Evolutionary conservation across 2,797 vertebrate genomes (phyloP).

Genomic region (Hirundo rustica): DNA sequence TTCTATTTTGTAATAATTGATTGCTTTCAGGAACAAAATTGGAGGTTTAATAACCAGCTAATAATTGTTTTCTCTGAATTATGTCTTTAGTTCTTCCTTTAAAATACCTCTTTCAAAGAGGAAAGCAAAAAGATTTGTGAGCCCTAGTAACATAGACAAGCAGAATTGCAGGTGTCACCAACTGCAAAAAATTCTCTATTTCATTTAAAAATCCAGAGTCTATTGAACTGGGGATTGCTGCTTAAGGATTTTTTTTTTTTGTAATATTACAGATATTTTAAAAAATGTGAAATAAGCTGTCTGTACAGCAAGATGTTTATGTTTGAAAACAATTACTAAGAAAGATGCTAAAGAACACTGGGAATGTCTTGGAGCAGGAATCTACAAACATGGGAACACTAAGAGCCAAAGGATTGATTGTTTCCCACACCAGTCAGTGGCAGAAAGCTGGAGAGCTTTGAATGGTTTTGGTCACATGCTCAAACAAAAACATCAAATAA

Average conservation of each 20-base stretch:
- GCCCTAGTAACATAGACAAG: neutral
- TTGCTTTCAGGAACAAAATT: slow-evolving; percentile 22
- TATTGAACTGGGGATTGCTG: neutral
- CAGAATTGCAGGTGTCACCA: neutral
- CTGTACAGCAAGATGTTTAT: neutral
- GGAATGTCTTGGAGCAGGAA: neutral
- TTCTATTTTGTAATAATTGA: slow-evolving; percentile 8
- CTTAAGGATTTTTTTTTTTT: neutral
- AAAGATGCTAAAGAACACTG: neutral
- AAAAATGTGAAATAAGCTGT: neutral
- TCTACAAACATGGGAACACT: neutral
- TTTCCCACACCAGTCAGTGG: neutral
- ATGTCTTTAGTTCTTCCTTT: neutral
- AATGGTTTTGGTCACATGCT: neutral
- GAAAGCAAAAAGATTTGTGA: neutral
- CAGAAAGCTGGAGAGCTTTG: neutral
- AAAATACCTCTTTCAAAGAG: neutral
- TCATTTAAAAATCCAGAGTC: neutral
- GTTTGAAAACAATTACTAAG: neutral
- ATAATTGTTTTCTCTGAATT: slow-evolving; percentile 22
- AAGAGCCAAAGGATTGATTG: neutral
- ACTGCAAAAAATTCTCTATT: neutral
- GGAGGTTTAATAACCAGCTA: neutral
- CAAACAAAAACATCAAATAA: neutral
- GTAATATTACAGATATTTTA: neutral